Percentiles rank a stretch among this genome's conserved stretches.
Evolutionary conservation across 2,797 vertebrate genomes (phyloP).

Genomic region (Martes flavigula): DNA sequence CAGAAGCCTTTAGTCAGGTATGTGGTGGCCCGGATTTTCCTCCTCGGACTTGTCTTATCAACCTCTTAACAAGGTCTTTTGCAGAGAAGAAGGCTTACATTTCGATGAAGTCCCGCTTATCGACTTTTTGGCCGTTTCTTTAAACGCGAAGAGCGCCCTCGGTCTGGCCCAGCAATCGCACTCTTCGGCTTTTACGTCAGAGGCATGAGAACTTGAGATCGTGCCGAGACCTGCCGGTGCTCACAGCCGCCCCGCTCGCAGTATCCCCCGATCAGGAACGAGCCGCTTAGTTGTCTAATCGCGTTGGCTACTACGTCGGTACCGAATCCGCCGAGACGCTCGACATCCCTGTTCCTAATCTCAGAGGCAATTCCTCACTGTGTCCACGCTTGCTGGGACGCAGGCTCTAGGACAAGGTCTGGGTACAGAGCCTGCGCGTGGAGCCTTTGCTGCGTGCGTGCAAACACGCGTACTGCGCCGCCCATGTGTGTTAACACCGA

Average conservation of each 20-base stretch:
- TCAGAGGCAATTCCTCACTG: background rate
- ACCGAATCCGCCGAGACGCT: rapidly evolving
- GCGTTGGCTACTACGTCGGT: background rate
- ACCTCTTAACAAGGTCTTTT: background rate
- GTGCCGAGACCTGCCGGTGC: background rate
- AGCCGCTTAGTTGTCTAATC: background rate
- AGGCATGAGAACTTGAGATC: background rate
- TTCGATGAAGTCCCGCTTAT: background rate
- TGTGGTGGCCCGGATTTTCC: background rate
- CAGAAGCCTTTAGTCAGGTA: background rate
- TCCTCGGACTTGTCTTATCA: background rate
- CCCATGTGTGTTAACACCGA: rapidly evolving
- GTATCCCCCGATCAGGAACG: background rate
- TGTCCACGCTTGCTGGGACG: background rate
- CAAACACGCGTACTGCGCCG: rapidly evolving
- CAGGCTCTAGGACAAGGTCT: background rate
- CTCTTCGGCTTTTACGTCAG: background rate
- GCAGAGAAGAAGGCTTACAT: background rate
- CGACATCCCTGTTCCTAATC: background rate
- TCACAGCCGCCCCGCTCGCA: background rate
- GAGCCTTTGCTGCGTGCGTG: background rate
- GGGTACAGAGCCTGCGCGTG: background rate
- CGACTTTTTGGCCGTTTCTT: background rate
- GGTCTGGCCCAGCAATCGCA: background rate
- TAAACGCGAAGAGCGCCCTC: background rate